Conservation (phyloP, 2,113 vertebrate species). For the Hemicordylus capensis region DNA sequence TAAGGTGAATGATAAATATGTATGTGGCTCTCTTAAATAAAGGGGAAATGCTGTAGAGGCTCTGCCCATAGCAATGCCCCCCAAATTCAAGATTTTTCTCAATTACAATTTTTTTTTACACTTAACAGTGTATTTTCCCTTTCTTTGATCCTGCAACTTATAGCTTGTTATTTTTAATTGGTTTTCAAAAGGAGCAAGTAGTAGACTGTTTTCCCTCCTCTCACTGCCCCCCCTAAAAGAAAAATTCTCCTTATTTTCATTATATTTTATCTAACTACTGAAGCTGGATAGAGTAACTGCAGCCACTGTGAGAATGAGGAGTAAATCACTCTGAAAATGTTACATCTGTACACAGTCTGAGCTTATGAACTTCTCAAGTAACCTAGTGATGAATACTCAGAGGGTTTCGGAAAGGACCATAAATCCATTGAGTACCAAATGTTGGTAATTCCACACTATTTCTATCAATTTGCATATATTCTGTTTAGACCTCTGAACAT, state of each 20-base stretch:
- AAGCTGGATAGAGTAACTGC: not conserved
- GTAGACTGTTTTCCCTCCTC: not conserved
- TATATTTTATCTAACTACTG: too few species aligned
- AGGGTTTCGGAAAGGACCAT: slow-evolving; percentile 37
- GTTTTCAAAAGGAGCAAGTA: not conserved
- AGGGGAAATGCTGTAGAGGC: not conserved
- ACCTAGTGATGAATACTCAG: slow-evolving; percentile 24
- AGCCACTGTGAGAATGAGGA: not conserved
- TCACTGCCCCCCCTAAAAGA: not conserved
- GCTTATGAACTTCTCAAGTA: not conserved
- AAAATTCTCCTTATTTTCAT: not conserved
- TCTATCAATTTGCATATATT: rapidly evolving
- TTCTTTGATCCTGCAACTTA: not conserved
- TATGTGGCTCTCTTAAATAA: not conserved
- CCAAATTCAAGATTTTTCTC: not conserved
- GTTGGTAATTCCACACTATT: not conserved
- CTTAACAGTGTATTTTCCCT: not conserved
- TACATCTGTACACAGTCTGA: not conserved
- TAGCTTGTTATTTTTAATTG: not conserved
- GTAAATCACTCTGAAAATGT: not conserved
- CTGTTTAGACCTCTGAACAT: not conserved
- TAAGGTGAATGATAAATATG: not conserved
- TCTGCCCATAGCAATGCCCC: not conserved
- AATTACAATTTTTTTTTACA: not conserved
- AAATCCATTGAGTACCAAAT: not conserved